These are phyloP conservation scores for Athene noctua DNA, from an alignment of 2,113 vertebrate genomes.

Conservation along the genomic window DNA sequence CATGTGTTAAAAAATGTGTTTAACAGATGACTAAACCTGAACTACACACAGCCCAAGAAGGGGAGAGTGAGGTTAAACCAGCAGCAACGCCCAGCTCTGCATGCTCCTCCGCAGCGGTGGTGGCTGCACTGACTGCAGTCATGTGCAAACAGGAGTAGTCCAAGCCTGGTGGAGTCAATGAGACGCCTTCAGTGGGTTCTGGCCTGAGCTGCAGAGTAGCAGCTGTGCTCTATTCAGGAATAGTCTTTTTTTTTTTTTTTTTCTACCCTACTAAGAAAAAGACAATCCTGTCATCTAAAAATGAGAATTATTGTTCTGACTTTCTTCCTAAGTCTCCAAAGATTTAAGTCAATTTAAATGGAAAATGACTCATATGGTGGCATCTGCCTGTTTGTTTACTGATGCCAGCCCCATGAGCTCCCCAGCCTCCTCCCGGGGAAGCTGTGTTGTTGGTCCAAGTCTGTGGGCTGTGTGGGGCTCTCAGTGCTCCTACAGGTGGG, in stretches of 20 bases:
- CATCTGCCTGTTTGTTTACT: neutral
- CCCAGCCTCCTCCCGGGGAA: neutral
- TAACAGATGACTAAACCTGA: neutral
- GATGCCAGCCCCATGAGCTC: neutral
- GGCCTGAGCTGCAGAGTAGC: neutral
- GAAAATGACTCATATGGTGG: neutral
- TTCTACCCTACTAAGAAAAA: neutral
- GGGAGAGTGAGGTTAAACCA: neutral
- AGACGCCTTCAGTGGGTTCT: neutral
- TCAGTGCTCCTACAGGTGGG: neutral
- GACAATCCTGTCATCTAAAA: neutral
- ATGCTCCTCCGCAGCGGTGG: neutral
- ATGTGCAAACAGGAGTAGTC: neutral
- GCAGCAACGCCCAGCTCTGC: neutral
- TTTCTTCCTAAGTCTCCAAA: neutral
- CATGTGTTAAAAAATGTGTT: neutral
- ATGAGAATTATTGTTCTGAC: neutral
- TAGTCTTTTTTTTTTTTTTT: neutral
- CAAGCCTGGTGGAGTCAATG: neutral
- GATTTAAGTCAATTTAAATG: neutral
- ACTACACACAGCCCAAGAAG: neutral
- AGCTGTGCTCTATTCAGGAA: neutral
- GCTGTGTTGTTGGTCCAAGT: neutral
- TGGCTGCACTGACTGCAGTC: neutral
- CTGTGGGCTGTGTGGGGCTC: neutral